Evolutionary conservation across 2,113 vertebrate genomes (phyloP).

Genomic region (Ceyx cyanopectus): DNA sequence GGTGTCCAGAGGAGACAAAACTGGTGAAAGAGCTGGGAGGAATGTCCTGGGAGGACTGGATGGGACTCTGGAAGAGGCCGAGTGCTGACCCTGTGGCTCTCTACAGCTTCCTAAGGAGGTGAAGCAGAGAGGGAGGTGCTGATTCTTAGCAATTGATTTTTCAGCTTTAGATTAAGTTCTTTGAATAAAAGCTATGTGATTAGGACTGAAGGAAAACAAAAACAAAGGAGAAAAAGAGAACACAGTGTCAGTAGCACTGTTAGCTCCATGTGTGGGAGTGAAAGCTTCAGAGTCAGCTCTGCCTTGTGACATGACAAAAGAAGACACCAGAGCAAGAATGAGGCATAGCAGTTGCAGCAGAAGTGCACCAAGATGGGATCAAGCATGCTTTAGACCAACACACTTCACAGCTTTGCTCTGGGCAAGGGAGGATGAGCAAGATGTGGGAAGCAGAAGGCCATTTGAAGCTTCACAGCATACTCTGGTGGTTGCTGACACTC

Average conservation of each 20-base stretch:
- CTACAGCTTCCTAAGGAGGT: neutral
- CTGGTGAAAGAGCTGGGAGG: neutral
- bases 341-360: neutral
- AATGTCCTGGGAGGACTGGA: neutral
- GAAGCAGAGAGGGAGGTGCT: neutral
- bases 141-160: neutral
- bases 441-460: neutral
- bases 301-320: neutral
- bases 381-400: neutral
- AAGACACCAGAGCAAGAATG: neutral
- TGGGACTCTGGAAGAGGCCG: neutral
- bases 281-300: neutral
- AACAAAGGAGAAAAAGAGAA: neutral
- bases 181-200: neutral
- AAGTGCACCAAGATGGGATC: neutral
- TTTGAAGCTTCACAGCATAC: constrained; percentile 26
- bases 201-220: neutral
- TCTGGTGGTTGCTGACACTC: neutral
- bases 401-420: neutral
- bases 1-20: neutral
- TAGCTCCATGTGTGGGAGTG: neutral
- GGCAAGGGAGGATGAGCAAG: neutral
- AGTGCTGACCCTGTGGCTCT: neutral
- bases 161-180: neutral
- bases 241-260: neutral